phyloP scores from a whole-genome alignment of 23 tunicate species.

The Phallusia fumigata region DNA sequence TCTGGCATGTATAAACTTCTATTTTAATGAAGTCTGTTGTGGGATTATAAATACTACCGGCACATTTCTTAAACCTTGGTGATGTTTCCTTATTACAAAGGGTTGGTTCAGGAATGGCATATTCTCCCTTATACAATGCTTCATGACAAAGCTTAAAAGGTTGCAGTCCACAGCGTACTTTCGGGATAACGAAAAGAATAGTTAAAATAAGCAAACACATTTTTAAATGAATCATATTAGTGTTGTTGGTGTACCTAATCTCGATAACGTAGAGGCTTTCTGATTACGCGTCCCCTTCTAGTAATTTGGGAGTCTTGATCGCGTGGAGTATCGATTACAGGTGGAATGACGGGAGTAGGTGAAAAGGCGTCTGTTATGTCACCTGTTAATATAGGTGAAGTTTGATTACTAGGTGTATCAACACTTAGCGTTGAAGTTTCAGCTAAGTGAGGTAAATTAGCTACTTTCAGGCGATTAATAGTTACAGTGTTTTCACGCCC shows the following conservation, averaged over 20 bases:
- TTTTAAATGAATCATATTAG: background rate
- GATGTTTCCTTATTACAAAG: background rate
- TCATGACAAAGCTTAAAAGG: background rate
- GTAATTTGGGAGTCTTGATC: background rate
- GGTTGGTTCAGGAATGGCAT: background rate
- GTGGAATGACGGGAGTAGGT: slow-evolving; percentile 1
- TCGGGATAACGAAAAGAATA: background rate
- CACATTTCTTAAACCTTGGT: background rate
- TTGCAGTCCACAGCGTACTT: background rate
- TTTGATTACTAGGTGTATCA: background rate
- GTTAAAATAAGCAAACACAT: background rate
- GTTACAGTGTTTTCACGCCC: slow-evolving; percentile 19
- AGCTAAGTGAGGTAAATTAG: background rate
- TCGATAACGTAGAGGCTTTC: background rate
- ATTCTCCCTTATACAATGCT: background rate
- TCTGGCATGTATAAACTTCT: no score
- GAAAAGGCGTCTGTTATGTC: background rate
- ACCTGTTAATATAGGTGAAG: background rate
- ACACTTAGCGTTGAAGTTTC: background rate
- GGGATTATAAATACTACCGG: background rate
- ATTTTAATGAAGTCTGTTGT: background rate
- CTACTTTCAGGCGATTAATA: slow-evolving; percentile 20
- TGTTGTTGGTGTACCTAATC: background rate
- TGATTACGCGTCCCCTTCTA: background rate
- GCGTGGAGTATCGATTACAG: background rate